Evolutionary conservation across 2,888 invertebrate species (phyloP), one percentile per base, ranked within the genome.

Genomic region (Linnaemya tessellans): DNA sequence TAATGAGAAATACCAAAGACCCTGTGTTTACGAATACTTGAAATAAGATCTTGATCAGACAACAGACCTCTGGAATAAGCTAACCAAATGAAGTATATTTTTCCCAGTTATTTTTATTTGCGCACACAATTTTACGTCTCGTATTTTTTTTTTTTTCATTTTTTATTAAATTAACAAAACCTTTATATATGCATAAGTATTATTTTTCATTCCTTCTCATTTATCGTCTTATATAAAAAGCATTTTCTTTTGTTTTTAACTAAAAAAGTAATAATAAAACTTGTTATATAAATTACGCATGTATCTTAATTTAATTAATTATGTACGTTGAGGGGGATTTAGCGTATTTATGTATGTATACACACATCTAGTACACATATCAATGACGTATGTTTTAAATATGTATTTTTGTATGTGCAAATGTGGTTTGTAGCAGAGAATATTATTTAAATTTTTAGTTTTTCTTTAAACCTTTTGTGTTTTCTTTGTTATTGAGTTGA

Each of bases 241-340:
- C 85, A 74, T 58, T 68, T 78, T 71, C 15, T 74, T 78, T 68
- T 81, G 78, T 82, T 79, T 85, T 85, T 82, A 85, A 85, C 85
- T 85, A 85, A 80, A 85, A 80, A 85, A 85, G 41, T 68, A 70
- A 74, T 77, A 77, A 75, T 68, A 64, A 71, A 82, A 73, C 82
- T 82, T 82, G 73, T 80, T 85, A 60, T 74, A 82, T 80, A 85
- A 85, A 80, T 85, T 82, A 85, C 75, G 79, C 79, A 82, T 85
- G 82, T 80, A 80, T 82, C 84, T 78, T 84, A 77, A 65, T 65
- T 65, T 73, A 71, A 80, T 58, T 80, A 73, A 80, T 82, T 80
- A 85, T 85, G 82, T 85, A 80, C 75, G 82, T 82, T 78, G 65
- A 71, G 79, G 71, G 67, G 67, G 43, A 49, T 60, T 67, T 77